Base-by-base conservation (phyloP, 53 echinoderm and acorn worm species). In the Crossaster papposus region DNA sequence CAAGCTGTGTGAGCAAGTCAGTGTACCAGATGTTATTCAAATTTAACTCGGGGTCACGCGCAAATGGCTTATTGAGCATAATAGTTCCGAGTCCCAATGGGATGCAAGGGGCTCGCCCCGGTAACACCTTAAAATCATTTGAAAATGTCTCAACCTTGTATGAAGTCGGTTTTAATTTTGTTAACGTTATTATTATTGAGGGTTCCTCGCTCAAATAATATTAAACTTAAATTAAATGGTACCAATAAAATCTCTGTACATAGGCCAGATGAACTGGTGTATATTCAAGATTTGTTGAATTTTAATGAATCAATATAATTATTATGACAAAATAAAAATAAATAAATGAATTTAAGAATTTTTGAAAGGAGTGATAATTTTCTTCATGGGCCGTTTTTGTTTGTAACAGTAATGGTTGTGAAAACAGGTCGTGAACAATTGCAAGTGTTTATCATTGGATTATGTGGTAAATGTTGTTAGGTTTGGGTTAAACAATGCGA, bases 251-350 rank as follows among this genome's bases (percentile, higher is more conserved):
- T n/a, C 58, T 77, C 77, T 86, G 86, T 86, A 86, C 33, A 86
- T 86, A 86, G 53, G 72, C 84, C 72, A 72, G 84, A 0, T 20
- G 30, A 14, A n/a, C 86, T 86, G 77, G 86, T 77, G 86, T 86
- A 86, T 86, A 86, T 55, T 72, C 86, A 77, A 86, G 86, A 86
- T 13, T 86, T 10, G 33, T 35, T 77, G 58, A 36, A 77, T 30
- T 72, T 72, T 32, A 54, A 75, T 75, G 77, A 58, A 86, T 86
- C 54, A 51, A 74, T 54, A 31, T 31, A 86, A 44, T 76, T 50
- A 71, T n/a, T 29, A 2, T n/a, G 4, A 2, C 4, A 71, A 20
- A 71, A 71, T 29, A 22, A 71, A 71, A 71, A 35, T 4, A 74
- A 35, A 36, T 14, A 38, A 36, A 34, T 58, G 36, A 63, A 79